Conservation (phyloP, 2,888 invertebrate species). For the Eudemis profundana region DNA sequence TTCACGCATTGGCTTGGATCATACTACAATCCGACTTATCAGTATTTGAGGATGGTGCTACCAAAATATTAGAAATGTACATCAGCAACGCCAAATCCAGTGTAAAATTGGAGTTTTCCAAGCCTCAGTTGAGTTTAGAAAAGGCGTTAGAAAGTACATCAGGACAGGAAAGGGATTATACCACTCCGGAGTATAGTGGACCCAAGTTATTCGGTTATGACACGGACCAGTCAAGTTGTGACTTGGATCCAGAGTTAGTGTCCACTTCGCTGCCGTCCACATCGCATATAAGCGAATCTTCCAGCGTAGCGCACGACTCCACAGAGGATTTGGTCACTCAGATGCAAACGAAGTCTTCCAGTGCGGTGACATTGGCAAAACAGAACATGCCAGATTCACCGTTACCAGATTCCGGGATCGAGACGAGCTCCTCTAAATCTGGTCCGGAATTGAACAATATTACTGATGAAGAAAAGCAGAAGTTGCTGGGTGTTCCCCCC, state of each 20-base stretch:
- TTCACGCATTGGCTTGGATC: constrained; percentile 95
- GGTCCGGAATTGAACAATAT: constrained; percentile 88
- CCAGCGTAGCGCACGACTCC: constrained; percentile 79
- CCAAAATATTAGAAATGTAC: constrained; percentile 88
- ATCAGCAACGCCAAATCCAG: constrained; percentile 83
- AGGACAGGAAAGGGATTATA: constrained; percentile 75
- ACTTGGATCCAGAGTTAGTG: constrained; percentile 80
- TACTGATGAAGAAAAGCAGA: constrained; percentile 97
- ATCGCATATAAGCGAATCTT: constrained; percentile 80
- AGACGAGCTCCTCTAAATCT: constrained; percentile 72
- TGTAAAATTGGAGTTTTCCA: constrained; percentile 87
- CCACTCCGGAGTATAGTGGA: constrained; percentile 75
- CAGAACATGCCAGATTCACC: constrained; percentile 82
- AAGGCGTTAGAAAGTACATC: constrained; percentile 87
- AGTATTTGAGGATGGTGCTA: constrained; percentile 89
- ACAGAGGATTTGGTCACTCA: constrained; percentile 80
- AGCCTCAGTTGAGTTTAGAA: constrained; percentile 91
- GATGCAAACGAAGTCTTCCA: constrained; percentile 62
- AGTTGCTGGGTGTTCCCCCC: constrained; percentile 68
- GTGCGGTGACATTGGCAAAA: constrained; percentile 52
- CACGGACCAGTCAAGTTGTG: constrained; percentile 81
- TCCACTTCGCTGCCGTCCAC: constrained; percentile 82
- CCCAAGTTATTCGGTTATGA: constrained; percentile 72
- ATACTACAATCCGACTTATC: constrained; percentile 93
- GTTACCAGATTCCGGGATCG: constrained; percentile 77